Evolutionary conservation across 2,888 invertebrate genomes (phyloP), one percentile per base, ranked within the genome.

Genomic region (Pyralis farinalis): DNA sequence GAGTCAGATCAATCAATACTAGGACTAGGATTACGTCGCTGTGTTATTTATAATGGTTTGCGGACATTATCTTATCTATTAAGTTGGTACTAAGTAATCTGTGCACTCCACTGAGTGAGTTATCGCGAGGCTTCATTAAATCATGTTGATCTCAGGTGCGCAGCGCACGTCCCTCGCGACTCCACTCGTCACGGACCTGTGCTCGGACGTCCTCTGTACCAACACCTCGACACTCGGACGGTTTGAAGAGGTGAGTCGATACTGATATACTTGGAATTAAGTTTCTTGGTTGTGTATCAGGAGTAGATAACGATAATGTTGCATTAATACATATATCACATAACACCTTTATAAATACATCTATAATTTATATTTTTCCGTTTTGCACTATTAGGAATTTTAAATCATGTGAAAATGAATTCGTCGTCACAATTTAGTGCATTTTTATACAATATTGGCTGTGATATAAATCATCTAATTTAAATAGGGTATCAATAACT

Each of bases 71-170:
- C 84, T 84, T 83, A 84, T 84, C 85, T 68, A 62, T 70, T 72
- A 69, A 64, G 63, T 71, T 71, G 51, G 60, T 56, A 54, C 51
- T 59, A 57, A 64, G 57, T 71, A 68, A 61, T 74, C 58, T 70
- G 63, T 64, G 56, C 57, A 16, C 16, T 16, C 54, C 58, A 68
- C 59, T 59, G 59, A 50, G 58, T 58, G 59, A 55, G 56, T 54
- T 58, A 55, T 49, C 37, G 40, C 40, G 58, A 45, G 56, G 58
- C 39, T 53, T 55, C 58, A 57, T 60, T 71, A 77, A 60, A 81
- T 63, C 63, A 85, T 86, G 86, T 81, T 86, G 76, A 71, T 77
- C 71, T 68, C 84, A 72, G 80, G 78, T 67, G 69, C 66, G 52
- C 62, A 68, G 12, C 80, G 80, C 65, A 69, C 81, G 80, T 73